phyloP scores from a whole-genome alignment of 2,888 invertebrate genomes.

The Clostera curtula region DNA sequence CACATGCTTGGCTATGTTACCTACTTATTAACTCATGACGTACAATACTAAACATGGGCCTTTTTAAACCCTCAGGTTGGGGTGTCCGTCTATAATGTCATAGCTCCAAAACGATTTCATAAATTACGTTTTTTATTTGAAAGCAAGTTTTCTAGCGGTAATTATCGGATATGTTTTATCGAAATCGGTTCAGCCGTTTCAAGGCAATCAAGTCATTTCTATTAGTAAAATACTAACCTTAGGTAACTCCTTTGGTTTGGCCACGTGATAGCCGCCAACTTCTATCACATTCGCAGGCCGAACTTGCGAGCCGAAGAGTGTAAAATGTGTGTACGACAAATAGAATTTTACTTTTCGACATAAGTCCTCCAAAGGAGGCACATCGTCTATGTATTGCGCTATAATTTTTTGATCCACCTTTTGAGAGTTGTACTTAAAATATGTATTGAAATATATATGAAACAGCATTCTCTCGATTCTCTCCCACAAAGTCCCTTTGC shows the following conservation, averaged over 20 bases:
- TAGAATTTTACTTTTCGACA: constrained; percentile 63
- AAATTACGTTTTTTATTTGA: too few species aligned
- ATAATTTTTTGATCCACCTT: constrained; percentile 36
- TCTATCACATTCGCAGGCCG: constrained; percentile 73
- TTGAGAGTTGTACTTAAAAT: constrained; percentile 31
- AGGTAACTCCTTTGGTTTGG: constrained; percentile 48
- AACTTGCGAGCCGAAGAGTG: constrained; percentile 66
- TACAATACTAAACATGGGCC: too few species aligned
- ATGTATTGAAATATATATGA: constrained; percentile 19
- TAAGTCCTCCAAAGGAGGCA: constrained; percentile 68
- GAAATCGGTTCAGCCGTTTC: too few species aligned
- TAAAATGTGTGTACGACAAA: constrained; percentile 73
- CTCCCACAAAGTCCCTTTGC: constrained; percentile 61
- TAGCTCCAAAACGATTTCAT: too few species aligned
- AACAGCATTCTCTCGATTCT: constrained; percentile 57
- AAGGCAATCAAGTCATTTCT: too few species aligned
- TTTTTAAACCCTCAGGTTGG: too few species aligned
- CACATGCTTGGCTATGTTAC: too few species aligned
- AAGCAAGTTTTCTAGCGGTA: too few species aligned
- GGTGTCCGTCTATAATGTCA: too few species aligned
- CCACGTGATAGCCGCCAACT: constrained; percentile 75
- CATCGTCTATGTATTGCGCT: constrained; percentile 51
- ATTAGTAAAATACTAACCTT: constrained; percentile 30
- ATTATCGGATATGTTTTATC: too few species aligned
- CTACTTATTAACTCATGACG: too few species aligned